These are phyloP conservation scores for Baronia brevicornis DNA, from an alignment of 2,888 invertebrate species.

Conservation along the genomic window DNA sequence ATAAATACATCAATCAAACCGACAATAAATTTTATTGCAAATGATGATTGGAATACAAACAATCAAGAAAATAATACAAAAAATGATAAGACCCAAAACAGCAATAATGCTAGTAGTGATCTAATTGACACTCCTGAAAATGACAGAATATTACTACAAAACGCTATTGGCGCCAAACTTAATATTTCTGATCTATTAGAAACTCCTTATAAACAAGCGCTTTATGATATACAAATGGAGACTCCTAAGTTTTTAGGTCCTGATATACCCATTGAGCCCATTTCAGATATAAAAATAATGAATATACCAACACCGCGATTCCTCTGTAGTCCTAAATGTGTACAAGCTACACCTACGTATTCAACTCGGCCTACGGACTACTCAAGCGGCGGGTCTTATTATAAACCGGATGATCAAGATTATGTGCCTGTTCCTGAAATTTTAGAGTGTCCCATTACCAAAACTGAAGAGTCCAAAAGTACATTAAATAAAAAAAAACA, in stretches of 20 bases:
- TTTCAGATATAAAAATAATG: conserved; percentile 74
- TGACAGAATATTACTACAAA: conserved; percentile 54
- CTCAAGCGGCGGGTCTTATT: conserved; percentile 78
- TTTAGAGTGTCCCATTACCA: conserved; percentile 31
- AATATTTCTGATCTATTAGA: conserved; percentile 71
- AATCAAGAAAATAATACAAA: conserved; percentile 21
- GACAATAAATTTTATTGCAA: conserved; percentile 43
- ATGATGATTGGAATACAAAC: conserved; percentile 14
- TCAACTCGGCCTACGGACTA: conserved; percentile 73
- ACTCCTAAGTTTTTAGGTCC: conserved; percentile 73
- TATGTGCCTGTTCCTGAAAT: conserved; percentile 44
- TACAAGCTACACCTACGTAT: conserved; percentile 55
- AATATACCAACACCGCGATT: conserved; percentile 75
- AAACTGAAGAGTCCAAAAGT: conserved; percentile 2
- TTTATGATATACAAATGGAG: conserved; percentile 66
- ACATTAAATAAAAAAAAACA: conserved; percentile 22
- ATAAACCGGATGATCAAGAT: conserved; percentile 78
- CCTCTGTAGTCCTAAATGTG: conserved; percentile 57
- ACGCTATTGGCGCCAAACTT: conserved; percentile 57
- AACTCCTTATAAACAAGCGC: conserved; percentile 74
- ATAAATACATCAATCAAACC: conserved; percentile 35
- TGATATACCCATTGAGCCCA: conserved; percentile 54
- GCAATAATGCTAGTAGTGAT: conserved; percentile 31
- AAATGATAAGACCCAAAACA: conserved; percentile 30
- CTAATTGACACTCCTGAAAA: conserved; percentile 54